Evolutionary conservation across 2,797 vertebrate species (phyloP), one percentile per base, ranked within the genome.

Genomic region (Limosa lapponica): DNA sequence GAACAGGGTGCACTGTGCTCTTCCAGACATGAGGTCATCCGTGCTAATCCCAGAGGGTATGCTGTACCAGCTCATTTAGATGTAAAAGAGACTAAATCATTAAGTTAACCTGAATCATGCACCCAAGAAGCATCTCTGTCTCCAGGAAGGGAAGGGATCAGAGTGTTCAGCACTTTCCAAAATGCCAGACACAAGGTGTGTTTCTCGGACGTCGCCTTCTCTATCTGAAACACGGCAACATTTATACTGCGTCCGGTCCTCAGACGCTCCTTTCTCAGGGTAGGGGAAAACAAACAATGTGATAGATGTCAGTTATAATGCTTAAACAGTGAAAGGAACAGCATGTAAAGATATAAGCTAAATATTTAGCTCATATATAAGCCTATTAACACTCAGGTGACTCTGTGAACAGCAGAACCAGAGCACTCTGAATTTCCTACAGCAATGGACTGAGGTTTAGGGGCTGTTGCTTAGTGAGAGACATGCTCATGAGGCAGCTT

Each of bases 21-120:
- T 75, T 61, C 88, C 91, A 96, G 96, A 97, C 93, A 94, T 75
- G 87, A 95, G 82, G 94, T 94, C 93, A 94, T 79, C 65, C 4
- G 6, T 64, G 54, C 82, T 86, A 39, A 73, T 84, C 92, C 91
- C 69, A 4, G 34, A 48, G 79, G 58, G 41, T 30, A 16, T 17
- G 77, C 78, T 61, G 58, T 17, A 80, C 55, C 84, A 43, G 67
- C 72, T 92, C 84, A 79, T 88, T 67, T 36, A 13, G 69, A 91
- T 44, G 71, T 37, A 41, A 61, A 81, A 67, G 71, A 75, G 64
- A 58, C 86, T 44, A 55, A 83, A 78, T 72, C 85, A 46, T 19
- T 36, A 71, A 82, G 46, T 57, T 83, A 54, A 80, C 55, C 62
- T 27, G 28, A 89, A 43, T 85, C 64, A 49, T 2, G 34, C 30